Conservation (phyloP, 1,140 invertebrate species). For the Sycobia sp. region DNA sequence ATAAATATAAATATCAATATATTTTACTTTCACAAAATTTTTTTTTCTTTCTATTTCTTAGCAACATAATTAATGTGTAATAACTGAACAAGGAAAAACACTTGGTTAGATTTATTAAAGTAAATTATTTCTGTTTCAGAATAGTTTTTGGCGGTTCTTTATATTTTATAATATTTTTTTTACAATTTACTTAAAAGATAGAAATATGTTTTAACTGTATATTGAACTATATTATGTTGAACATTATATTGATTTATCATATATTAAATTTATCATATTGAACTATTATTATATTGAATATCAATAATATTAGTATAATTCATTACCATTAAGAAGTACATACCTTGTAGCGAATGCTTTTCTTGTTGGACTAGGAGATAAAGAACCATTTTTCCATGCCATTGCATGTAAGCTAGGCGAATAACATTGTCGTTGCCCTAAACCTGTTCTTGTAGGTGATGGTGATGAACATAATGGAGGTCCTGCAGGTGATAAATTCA, state of each 20-base stretch:
- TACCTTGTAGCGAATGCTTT: slow-evolving; percentile 75
- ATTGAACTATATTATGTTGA: too few relatives aligned
- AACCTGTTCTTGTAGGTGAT: slow-evolving; percentile 67
- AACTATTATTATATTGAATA: slow-evolving; percentile 18
- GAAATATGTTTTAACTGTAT: too few relatives aligned
- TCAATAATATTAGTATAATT: not conserved
- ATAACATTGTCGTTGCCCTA: slow-evolving; percentile 68
- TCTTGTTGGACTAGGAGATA: slow-evolving; percentile 82
- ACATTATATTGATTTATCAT: too few relatives aligned
- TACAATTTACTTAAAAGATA: too few relatives aligned
- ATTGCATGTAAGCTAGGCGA: slow-evolving; percentile 67
- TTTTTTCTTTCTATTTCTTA: too few relatives aligned
- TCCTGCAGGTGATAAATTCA: slow-evolving; percentile 54
- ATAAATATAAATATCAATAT: too few relatives aligned
- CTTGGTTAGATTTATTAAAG: not conserved
- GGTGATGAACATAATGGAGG: slow-evolving; percentile 67
- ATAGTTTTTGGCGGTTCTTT: too few relatives aligned
- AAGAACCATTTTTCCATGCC: slow-evolving; percentile 62
- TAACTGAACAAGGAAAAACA: too few relatives aligned
- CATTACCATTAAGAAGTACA: not conserved
- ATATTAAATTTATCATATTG: not conserved
- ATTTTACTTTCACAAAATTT: too few relatives aligned
- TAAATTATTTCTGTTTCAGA: not conserved
- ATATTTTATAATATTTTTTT: too few relatives aligned
- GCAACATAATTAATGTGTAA: too few relatives aligned